Evolutionary conservation across 2,797 vertebrate genomes (phyloP).

Genomic region (Anableps anableps): DNA sequence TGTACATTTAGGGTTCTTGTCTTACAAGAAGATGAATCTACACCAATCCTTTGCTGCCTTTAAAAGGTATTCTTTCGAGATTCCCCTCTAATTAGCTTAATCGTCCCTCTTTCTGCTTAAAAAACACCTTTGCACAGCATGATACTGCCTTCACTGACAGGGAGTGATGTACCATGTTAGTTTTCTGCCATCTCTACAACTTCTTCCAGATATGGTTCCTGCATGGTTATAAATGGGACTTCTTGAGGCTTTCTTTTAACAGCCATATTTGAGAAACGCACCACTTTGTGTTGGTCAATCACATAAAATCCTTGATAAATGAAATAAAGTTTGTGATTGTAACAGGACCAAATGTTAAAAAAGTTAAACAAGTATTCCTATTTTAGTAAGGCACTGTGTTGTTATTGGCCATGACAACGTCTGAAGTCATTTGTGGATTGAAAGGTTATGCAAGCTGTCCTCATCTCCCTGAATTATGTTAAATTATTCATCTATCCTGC

Average conservation of each 20-base stretch:
- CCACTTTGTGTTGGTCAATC: not conserved
- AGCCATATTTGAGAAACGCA: not conserved
- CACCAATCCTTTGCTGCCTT: not conserved
- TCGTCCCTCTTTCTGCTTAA: not conserved
- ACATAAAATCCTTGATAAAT: not conserved
- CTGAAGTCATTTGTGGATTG: constrained; percentile 36
- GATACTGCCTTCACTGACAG: too few species aligned
- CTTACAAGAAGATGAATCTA: not conserved
- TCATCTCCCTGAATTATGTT: constrained; percentile 34
- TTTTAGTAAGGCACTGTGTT: not conserved
- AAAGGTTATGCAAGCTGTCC: constrained; percentile 33
- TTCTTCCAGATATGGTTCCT: too few species aligned
- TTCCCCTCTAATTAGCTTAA: not conserved
- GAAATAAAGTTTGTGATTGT: not conserved
- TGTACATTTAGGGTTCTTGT: not conserved
- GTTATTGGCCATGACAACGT: constrained; percentile 6
- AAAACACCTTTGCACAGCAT: too few species aligned
- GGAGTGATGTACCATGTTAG: too few species aligned
- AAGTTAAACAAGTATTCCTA: not conserved
- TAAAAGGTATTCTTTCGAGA: not conserved
- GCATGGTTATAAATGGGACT: not conserved
- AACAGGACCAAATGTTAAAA: not conserved
- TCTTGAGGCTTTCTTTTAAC: not conserved
- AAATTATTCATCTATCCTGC: constrained; percentile 45
- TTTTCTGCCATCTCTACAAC: not conserved